A percentile compares a stretch with the other conserved stretches of the same genome.
Conservation (phyloP, 2,797 vertebrate genomes). For the Uromys caudimaculatus region DNA sequence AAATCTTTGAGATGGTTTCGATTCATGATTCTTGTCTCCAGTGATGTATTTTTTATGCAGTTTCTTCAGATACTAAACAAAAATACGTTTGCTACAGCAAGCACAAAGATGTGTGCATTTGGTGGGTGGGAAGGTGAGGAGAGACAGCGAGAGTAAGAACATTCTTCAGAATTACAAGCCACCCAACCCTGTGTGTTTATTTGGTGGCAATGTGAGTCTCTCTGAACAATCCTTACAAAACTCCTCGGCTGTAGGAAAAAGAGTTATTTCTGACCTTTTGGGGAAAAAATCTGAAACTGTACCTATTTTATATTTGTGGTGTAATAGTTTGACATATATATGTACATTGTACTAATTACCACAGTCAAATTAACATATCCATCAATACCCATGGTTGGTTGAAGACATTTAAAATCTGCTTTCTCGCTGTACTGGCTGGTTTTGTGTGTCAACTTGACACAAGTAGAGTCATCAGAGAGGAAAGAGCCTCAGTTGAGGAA, state of each 20-base stretch:
- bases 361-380: neutral
- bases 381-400: neutral
- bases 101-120: neutral
- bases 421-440: neutral
- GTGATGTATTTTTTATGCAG: conserved; percentile 5
- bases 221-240: neutral
- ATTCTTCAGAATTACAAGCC: neutral
- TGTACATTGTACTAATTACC: neutral
- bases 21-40: conserved; percentile 22
- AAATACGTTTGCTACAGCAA: neutral
- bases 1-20: conserved; percentile 6
- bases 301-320: neutral
- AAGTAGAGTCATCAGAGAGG: neutral
- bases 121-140: neutral
- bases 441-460: neutral
- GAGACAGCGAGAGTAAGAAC: neutral
- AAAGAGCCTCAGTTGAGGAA: neutral
- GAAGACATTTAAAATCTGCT: neutral
- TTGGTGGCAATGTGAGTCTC: neutral
- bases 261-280: neutral
- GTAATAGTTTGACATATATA: neutral
- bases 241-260: neutral
- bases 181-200: neutral
- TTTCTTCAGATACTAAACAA: neutral
- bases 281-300: neutral